Percentiles rank a stretch among this genome's conserved stretches.
Conservation (phyloP, 2,797 vertebrate species). For the Holocentrus rufus region DNA sequence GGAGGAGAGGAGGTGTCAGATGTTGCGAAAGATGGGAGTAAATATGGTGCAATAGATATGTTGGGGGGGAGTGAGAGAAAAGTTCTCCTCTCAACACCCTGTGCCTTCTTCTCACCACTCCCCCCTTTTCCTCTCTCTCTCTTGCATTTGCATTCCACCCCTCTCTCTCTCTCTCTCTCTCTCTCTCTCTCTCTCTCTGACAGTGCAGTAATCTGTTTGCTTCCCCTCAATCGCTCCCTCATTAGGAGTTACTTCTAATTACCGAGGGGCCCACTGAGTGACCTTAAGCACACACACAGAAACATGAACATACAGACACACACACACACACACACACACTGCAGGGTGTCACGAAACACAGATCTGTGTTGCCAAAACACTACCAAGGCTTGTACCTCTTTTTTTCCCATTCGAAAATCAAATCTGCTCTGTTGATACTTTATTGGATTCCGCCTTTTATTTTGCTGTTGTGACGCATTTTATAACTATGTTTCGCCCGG, state of each 20-base stretch:
- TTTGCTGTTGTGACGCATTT: too few species aligned
- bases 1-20: conserved; percentile 21
- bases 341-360: background rate
- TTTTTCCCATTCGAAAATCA: background rate
- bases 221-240: conserved; percentile 58
- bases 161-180: conserved; percentile 6
- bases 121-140: background rate
- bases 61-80: conserved; percentile 32
- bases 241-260: conserved; percentile 65
- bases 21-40: conserved; percentile 54
- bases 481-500: too few species aligned
- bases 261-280: conserved; percentile 61
- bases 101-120: background rate
- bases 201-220: conserved; percentile 57
- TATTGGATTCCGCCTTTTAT: too few species aligned
- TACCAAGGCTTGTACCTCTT: background rate
- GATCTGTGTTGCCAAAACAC: background rate
- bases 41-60: background rate
- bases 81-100: background rate
- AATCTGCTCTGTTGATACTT: too few species aligned
- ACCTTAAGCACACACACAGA: conserved; percentile 50
- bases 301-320: background rate
- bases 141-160: conserved; percentile 31
- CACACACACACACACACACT: conserved; percentile 3
- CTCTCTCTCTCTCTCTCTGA: conserved; percentile 5